These are phyloP conservation scores for Drosophila sproati DNA, from an alignment of 1,140 invertebrate species.

Conservation along the genomic window DNA sequence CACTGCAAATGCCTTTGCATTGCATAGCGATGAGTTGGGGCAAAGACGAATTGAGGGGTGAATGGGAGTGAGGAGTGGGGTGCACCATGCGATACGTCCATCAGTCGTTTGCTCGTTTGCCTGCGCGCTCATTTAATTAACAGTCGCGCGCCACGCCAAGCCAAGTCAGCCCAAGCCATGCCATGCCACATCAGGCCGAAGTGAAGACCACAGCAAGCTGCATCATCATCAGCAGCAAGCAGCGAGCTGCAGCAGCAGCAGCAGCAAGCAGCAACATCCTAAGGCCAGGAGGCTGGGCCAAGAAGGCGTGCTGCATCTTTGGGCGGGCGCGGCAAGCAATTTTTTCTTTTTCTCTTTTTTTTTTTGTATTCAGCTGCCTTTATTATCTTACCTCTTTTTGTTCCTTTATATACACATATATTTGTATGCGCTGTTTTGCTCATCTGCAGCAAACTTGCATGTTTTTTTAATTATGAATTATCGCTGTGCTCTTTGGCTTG, in stretches of 20 bases:
- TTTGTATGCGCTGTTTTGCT: slow-evolving; percentile 18
- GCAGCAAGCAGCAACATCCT: slow-evolving; percentile 15
- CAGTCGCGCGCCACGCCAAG: slow-evolving; percentile 79
- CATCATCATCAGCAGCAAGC: slow-evolving; percentile 1
- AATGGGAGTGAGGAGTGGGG: neutral
- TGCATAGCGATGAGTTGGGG: neutral
- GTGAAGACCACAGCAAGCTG: neutral
- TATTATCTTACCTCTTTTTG: slow-evolving; percentile 15
- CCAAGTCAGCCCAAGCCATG: slow-evolving; percentile 6
- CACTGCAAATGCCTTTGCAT: slow-evolving; percentile 36
- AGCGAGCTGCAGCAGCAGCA: slow-evolving; percentile 1
- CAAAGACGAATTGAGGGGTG: too few species aligned
- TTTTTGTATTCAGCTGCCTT: slow-evolving; percentile 2
- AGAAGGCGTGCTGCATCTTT: slow-evolving; percentile 64
- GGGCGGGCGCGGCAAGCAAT: slow-evolving; percentile 37
- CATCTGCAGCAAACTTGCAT: slow-evolving; percentile 61
- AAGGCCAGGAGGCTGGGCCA: slow-evolving; percentile 36
- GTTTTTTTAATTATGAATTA: slow-evolving; percentile 83
- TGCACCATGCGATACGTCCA: slow-evolving; percentile 68
- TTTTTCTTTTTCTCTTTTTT: slow-evolving; percentile 8
- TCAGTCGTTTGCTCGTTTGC: slow-evolving; percentile 82
- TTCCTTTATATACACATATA: neutral
- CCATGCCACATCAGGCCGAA: neutral
- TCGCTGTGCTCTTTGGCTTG: slow-evolving; percentile 56
- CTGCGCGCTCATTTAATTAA: slow-evolving; percentile 82